phyloP scores from a whole-genome alignment of 2,113 vertebrate species.

The Gallinago media region DNA sequence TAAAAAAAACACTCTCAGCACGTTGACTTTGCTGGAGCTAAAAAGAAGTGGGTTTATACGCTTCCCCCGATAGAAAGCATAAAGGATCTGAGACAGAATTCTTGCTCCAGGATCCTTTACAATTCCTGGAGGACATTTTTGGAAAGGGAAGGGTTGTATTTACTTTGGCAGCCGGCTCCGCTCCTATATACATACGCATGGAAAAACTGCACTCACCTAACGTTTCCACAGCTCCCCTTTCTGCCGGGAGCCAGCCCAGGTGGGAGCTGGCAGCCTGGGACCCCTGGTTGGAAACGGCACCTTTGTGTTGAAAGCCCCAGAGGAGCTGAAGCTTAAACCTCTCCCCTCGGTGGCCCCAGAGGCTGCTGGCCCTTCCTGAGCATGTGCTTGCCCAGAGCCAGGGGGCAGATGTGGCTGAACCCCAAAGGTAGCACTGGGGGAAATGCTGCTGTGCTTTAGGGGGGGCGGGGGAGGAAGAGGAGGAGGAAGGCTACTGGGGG shows the following conservation, averaged over 20 bases:
- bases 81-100: constrained; percentile 40
- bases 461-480: not conserved
- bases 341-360: not conserved
- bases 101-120: constrained; percentile 63
- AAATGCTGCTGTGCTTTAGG: not conserved
- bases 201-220: constrained; percentile 62
- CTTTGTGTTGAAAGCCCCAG: not conserved
- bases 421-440: rapidly evolving
- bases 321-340: not conserved
- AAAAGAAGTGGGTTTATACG: not conserved
- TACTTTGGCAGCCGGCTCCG: constrained; percentile 49
- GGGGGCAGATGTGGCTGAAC: rapidly evolving
- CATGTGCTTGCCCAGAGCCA: not conserved
- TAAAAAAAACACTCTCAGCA: not conserved
- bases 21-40: not conserved
- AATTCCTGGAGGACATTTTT: constrained; percentile 68
- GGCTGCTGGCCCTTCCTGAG: not conserved
- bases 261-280: not conserved
- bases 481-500: not conserved
- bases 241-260: constrained; percentile 21
- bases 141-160: constrained; percentile 70
- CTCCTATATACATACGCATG: constrained; percentile 46
- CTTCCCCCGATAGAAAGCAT: constrained; percentile 19
- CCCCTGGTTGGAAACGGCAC: not conserved
- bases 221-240: not conserved